These are phyloP conservation scores for Carollia perspicillata DNA, from an alignment of 2,113 vertebrate species.

Conservation along the genomic window DNA sequence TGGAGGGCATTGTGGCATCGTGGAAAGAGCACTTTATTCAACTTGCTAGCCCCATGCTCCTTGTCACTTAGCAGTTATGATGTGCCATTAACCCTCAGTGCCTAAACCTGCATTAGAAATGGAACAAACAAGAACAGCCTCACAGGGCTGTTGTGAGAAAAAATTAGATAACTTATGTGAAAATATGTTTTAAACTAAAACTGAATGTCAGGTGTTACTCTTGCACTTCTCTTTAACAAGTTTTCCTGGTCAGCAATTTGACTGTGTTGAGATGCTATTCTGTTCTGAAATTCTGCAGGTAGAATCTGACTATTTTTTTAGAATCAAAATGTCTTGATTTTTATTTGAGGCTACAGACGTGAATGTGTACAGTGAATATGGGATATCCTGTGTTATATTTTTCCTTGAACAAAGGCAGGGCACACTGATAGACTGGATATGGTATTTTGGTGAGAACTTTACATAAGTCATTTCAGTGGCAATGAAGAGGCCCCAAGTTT, in stretches of 20 bases:
- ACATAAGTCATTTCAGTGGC: not conserved
- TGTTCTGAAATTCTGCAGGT: not conserved
- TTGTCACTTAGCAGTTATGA: not conserved
- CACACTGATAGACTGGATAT: not conserved
- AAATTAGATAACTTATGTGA: not conserved
- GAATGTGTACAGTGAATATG: not conserved
- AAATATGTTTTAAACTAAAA: not conserved
- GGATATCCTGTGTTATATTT: not conserved
- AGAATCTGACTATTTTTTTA: not conserved
- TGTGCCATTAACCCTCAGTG: not conserved
- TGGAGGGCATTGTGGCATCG: too few relatives aligned
- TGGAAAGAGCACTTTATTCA: not conserved
- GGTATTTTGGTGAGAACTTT: not conserved
- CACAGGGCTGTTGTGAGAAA: not conserved
- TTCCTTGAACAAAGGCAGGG: not conserved
- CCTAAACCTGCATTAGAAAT: not conserved
- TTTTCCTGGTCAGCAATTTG: not conserved
- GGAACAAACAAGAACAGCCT: not conserved
- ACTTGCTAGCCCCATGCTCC: not conserved
- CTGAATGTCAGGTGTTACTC: not conserved
- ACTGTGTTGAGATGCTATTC: not conserved
- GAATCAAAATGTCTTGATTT: not conserved
- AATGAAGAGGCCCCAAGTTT: not conserved
- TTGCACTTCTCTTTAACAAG: not conserved
- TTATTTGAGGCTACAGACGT: not conserved